Conservation (phyloP, 1,140 invertebrate genomes). For the Drosophila oshimai region DNA sequence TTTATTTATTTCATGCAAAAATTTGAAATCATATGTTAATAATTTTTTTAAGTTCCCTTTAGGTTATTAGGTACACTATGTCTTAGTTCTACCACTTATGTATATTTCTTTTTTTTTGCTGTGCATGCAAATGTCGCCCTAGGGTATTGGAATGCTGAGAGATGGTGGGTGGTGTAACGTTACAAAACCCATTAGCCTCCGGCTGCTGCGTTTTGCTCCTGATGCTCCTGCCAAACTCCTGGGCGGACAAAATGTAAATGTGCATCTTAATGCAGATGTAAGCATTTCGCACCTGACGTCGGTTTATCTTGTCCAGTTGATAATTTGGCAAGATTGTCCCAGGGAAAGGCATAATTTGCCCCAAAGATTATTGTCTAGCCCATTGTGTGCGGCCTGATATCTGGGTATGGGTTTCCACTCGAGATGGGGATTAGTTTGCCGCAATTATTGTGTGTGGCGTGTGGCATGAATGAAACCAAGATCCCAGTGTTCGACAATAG, state of each 20-base stretch:
- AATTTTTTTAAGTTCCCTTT: too few species aligned
- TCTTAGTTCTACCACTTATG: too few species aligned
- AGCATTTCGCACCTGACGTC: conserved; percentile 67
- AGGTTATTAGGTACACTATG: too few species aligned
- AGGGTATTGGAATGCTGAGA: background rate
- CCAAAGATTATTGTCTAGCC: conserved; percentile 22
- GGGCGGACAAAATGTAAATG: conserved; percentile 29
- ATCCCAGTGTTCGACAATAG: background rate
- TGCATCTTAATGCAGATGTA: conserved; percentile 57
- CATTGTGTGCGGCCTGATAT: background rate
- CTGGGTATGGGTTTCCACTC: background rate
- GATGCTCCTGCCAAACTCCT: conserved; percentile 22
- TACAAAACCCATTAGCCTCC: conserved; percentile 40
- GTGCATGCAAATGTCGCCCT: conserved; percentile 24
- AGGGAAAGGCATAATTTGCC: conserved; percentile 15
- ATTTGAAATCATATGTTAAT: too few species aligned
- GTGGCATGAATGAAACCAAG: conserved; percentile 1
- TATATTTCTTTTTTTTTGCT: background rate
- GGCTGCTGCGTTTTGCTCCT: background rate
- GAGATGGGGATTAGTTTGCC: conserved; percentile 5
- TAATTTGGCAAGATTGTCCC: conserved; percentile 55
- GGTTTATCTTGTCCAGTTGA: conserved; percentile 54
- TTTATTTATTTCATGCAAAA: too few species aligned
- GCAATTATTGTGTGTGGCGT: conserved; percentile 31
- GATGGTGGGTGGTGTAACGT: conserved; percentile 15